These are phyloP conservation scores for Cryptosula pallasiana DNA, from an alignment of 2,888 invertebrate genomes.

Conservation along the genomic window DNA sequence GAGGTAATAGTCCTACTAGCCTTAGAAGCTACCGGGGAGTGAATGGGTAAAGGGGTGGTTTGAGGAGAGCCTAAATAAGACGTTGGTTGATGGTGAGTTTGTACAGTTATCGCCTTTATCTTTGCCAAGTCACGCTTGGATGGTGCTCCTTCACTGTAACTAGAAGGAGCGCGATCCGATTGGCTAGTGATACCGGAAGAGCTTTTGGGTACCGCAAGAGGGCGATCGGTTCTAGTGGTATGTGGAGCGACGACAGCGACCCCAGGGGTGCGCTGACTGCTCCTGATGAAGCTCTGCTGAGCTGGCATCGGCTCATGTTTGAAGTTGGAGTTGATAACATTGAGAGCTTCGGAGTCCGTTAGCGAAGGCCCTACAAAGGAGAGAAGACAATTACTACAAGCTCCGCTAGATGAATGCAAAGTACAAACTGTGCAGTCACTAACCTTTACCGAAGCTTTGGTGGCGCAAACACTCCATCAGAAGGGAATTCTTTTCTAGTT, in stretches of 20 bases:
- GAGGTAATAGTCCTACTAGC: too few relatives aligned
- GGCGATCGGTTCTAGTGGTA: neutral
- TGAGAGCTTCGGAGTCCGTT: neutral
- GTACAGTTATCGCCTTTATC: too few relatives aligned
- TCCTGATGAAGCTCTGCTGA: neutral
- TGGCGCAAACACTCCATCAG: conserved; percentile 91
- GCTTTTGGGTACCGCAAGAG: neutral
- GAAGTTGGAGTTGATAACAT: neutral
- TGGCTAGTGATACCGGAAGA: neutral
- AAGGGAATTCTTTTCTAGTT: conserved; percentile 85
- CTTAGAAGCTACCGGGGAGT: neutral
- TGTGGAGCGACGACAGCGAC: neutral
- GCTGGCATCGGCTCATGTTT: neutral
- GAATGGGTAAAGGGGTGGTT: neutral
- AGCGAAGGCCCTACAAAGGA: neutral
- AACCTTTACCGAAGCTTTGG: conserved; percentile 25
- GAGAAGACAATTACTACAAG: neutral
- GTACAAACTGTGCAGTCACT: neutral
- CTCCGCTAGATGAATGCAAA: neutral
- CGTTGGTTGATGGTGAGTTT: too few relatives aligned
- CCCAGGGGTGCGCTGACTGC: neutral
- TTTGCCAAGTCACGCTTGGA: too few relatives aligned
- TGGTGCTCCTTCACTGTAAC: neutral
- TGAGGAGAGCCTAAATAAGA: neutral
- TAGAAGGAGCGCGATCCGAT: neutral